A percentile compares a stretch with the other conserved stretches of the same genome.
Conservation (phyloP, 1,140 invertebrate species). For the Matsumurasca onukii region DNA sequence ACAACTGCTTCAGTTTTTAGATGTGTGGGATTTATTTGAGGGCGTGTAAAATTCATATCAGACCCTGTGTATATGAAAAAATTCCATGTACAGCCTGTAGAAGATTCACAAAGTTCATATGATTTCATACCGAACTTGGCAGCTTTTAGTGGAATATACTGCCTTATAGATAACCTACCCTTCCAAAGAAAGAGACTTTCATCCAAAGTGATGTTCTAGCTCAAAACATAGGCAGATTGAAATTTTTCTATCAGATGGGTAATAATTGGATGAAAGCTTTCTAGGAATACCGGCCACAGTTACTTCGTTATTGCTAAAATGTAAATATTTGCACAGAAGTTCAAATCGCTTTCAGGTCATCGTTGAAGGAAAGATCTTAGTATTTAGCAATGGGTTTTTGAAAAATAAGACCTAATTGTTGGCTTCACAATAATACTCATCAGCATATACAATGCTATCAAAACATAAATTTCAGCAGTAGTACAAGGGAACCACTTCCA, state of each 20-base stretch:
- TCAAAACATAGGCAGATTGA: constrained; percentile 34
- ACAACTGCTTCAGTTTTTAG: not conserved
- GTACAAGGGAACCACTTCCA: not conserved
- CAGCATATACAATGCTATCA: not conserved
- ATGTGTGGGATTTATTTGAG: not conserved
- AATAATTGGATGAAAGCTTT: not conserved
- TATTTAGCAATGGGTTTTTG: not conserved
- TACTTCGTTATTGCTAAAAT: no score
- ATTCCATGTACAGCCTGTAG: constrained; percentile 42
- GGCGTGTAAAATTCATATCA: not conserved
- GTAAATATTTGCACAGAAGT: not conserved
- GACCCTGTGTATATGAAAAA: constrained; percentile 43
- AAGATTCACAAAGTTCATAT: constrained; percentile 41
- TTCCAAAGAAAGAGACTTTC: constrained; percentile 43
- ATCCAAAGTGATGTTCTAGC: no score
- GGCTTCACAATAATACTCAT: constrained; percentile 5
- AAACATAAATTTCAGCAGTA: not conserved
- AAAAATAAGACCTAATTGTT: not conserved
- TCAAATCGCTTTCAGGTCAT: not conserved
- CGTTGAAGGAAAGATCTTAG: not conserved
- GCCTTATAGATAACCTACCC: constrained; percentile 43
- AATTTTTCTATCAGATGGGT: constrained; percentile 29
- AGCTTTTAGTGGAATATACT: no score
- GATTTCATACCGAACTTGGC: constrained; percentile 45
- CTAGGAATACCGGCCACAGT: not conserved